These are phyloP conservation scores for Hyles vespertilio DNA, from an alignment of 1,140 invertebrate species.

Conservation along the genomic window DNA sequence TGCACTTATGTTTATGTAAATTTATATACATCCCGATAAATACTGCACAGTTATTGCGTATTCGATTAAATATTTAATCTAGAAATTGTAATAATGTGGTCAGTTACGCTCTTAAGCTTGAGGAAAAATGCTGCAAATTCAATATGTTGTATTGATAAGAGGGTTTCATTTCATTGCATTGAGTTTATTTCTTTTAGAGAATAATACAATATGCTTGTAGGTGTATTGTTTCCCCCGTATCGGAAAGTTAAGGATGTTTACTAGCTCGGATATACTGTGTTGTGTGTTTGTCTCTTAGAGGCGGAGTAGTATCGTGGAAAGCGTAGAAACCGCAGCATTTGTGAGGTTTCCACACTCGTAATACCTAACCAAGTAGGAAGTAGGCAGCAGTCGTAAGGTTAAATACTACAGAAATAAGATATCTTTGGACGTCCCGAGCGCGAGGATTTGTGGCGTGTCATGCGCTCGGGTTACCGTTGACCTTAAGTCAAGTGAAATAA, in stretches of 20 bases:
- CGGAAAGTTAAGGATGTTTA: no score
- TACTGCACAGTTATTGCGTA: no score
- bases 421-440: conserved; percentile 48
- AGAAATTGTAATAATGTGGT: no score
- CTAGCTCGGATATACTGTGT: no score
- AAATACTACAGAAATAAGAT: conserved; percentile 74
- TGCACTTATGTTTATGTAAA: conserved; percentile 6
- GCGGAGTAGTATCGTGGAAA: conserved; percentile 42
- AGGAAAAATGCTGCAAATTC: no score
- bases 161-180: no score
- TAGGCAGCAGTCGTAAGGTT: conserved; percentile 67
- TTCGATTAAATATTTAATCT: no score
- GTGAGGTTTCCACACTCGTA: conserved; percentile 66
- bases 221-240: background rate
- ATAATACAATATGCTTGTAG: background rate
- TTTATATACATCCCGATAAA: no score
- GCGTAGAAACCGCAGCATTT: conserved; percentile 69
- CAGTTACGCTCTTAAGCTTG: no score
- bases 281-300: background rate
- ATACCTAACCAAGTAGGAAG: conserved; percentile 67
- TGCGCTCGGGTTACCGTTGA: conserved; percentile 27
- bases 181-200: background rate
- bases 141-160: no score
- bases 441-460: conserved; percentile 21
- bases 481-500: conserved; percentile 22